Conservation (phyloP, 1,140 invertebrate species). For the Trachymyrmex cornetzi region DNA sequence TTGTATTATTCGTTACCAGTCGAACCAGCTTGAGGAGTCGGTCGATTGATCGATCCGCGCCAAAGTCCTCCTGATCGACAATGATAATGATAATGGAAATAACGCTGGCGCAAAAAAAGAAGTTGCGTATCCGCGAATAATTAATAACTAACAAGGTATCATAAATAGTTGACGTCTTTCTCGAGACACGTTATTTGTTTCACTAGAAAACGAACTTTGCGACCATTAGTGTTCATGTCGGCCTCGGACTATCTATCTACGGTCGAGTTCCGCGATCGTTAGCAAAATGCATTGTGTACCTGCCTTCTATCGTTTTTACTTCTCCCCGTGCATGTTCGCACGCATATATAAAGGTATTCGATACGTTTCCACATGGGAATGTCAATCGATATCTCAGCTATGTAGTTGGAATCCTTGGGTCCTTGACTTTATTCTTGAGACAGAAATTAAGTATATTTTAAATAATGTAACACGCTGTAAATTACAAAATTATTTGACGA, state of each 20-base stretch:
- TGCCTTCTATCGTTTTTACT: neutral
- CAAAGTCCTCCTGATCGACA: neutral
- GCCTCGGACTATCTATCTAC: conserved; percentile 10
- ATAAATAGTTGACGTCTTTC: neutral
- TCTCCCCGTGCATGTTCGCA: neutral
- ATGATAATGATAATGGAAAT: conserved; percentile 33
- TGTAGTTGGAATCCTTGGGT: neutral
- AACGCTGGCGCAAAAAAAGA: neutral
- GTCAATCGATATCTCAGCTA: conserved; percentile 17
- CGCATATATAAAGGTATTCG: neutral
- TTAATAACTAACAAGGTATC: neutral
- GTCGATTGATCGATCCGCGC: neutral
- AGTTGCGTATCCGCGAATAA: neutral
- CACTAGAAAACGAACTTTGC: conserved; percentile 57
- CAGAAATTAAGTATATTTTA: neutral
- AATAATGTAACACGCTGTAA: neutral
- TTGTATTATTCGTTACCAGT: neutral
- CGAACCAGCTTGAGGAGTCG: neutral
- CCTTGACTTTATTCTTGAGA: neutral
- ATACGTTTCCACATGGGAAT: conserved; percentile 1
- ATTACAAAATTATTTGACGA: conserved; percentile 1
- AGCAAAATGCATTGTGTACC: neutral
- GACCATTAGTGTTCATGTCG: conserved; percentile 42
- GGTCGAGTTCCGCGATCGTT: conserved; percentile 46
- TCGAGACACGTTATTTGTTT: conserved; percentile 37